phyloP scores from a whole-genome alignment of 64 coral and sea anemone genomes.

The Stichodactyla mertensii region DNA sequence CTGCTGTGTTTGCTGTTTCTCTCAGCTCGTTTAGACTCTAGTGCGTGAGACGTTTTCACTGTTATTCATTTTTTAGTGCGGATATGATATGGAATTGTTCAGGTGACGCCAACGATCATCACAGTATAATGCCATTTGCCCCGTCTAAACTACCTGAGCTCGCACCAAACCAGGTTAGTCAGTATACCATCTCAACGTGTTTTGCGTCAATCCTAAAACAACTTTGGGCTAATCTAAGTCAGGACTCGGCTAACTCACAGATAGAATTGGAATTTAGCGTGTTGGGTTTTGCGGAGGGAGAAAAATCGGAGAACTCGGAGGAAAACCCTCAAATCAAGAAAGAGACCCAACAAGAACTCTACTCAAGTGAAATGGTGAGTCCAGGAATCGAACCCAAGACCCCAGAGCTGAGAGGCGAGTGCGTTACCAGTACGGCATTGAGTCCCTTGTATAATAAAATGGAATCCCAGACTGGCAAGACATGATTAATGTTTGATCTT shows the following conservation, averaged over 20 bases:
- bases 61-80: slow-evolving; percentile 37
- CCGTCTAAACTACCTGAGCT: slow-evolving; percentile 90
- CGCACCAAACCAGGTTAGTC: slow-evolving; percentile 68
- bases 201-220: neutral
- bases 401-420: neutral
- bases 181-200: neutral
- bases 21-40: too few relatives aligned
- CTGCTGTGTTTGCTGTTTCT: too few relatives aligned
- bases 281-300: too few relatives aligned
- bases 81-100: slow-evolving; percentile 85
- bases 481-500: neutral
- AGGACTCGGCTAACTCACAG: too few relatives aligned
- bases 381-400: too few relatives aligned
- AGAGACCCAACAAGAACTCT: too few relatives aligned
- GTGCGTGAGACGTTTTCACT: neutral
- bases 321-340: too few relatives aligned
- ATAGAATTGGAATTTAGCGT: too few relatives aligned
- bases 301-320: too few relatives aligned
- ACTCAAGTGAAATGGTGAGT: too few relatives aligned
- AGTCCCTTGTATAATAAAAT: too few relatives aligned
- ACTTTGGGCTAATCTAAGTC: too few relatives aligned
- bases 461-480: neutral
- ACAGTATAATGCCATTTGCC: slow-evolving; percentile 69
- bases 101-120: slow-evolving; percentile 84
- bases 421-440: neutral